Base-by-base conservation (phyloP, 2,113 vertebrate genomes). In the Marcusenius ussheri region DNA sequence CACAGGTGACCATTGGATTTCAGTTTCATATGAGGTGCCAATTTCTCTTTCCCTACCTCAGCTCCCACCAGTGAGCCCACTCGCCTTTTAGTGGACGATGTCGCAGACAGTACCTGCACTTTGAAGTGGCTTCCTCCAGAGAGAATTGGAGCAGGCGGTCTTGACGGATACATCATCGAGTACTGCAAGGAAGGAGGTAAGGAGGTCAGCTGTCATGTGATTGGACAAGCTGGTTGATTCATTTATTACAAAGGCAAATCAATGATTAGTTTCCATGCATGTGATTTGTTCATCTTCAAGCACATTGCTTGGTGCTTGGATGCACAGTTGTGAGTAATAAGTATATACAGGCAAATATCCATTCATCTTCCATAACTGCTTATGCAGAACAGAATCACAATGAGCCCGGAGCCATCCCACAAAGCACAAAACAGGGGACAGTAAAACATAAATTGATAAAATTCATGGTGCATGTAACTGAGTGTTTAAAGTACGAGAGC, bases 101-200 rank as follows among this genome's bases (percentile, higher is more conserved):
- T 98, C 85, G 97, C 97, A 0, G 96, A 98, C 93, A 96, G 91
- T 83, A 97, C 97, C 11, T 97, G 96, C 94, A 96, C 94, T 5
- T 95, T 98, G 91, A 98, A 96, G 94, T 98, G 98, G 98, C 93
- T 97, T 3, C 95, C 96, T 3, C 98, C 98, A 0, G 96, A 98
- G 74, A 95, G 91, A 92, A 94, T 98, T 0, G 98, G 98, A 15
- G 97, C 97, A 0, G 97, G 97, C 0, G 98, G 98, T 90, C 94
- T 98, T 88, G 97, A 98, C 0, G 98, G 98, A 13, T 98, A 98
- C 85, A 46, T 97, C 53, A 96, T 98, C 91, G 97, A 98, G 92
- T 98, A 96, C 93, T 96, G 96, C 94, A 96, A 97, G 93, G 97
- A 98, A 31, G 98, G 96, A 95, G 96, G 98, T 98, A 91, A 96